Evolutionary conservation across 2,113 vertebrate species (phyloP), one percentile per base, ranked within the genome.

Genomic region (Pollachius pollachius): DNA sequence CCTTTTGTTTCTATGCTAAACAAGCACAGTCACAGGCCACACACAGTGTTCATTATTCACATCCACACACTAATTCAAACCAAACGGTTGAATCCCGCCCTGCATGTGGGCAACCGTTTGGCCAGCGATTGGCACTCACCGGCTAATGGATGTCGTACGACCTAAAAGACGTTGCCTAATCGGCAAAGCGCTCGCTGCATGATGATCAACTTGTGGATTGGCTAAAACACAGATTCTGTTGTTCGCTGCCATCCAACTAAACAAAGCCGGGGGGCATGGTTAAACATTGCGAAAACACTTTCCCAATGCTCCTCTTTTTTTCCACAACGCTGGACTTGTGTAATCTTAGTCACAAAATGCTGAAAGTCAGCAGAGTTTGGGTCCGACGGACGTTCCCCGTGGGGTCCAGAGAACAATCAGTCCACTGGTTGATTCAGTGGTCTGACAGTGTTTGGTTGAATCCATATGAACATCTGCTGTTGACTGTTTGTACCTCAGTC

Each of bases 41-140:
- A 84, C 79, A 81, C 19, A 0, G 52, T 79, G 71, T 48, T 65
- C 77, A 70, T 74, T 66, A 5, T 12, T 23, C 62, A 66, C 73
- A 60, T 5, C 54, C 70, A 69, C 13, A 61, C 62, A 63, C 0
- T 61, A 64, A 70, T 72, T 69, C 57, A 62, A 48, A 13, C 27
- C 59, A 64, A 64, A 60, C 56, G 58, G 21, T 21, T 30, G 41
- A 56, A 48, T 64, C 18, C 62, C 30, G 9, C 15, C 21, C 6
- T 41, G 41, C 41, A 67, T 18, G 19, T 66, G 27, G 23, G 61
- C 70, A 62, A 18, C 67, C 67, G 2, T 68, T 69, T 68, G 75
- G 7, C 73, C 57, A 62, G 65, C 71, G 76, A 74, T 79, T 69
- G 72, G 65, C 4, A 25, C 23, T 78, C 67, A 84, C 70, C 27